Evolutionary conservation across 2,888 invertebrate species (phyloP).

Genomic region (Microctonus brassicae): DNA sequence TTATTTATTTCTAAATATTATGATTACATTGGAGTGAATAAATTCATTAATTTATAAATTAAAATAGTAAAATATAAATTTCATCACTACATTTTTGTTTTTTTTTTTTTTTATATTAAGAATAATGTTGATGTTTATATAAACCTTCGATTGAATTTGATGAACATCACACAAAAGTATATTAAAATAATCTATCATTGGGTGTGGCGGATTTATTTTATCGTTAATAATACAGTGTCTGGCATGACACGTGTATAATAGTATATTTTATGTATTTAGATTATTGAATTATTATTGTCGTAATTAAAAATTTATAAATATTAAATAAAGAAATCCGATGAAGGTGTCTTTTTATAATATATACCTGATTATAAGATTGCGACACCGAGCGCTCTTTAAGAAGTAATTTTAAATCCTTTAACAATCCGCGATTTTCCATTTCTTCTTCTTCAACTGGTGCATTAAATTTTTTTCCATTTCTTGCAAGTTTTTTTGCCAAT

Average conservation of each 20-base stretch:
- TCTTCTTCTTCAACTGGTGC: constrained; percentile 38
- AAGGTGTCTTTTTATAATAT: background rate
- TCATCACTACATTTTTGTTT: too few relatives aligned
- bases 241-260: background rate
- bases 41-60: too few relatives aligned
- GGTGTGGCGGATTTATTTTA: background rate
- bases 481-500: constrained; percentile 71
- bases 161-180: too few relatives aligned
- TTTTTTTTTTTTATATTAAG: too few relatives aligned
- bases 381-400: constrained; percentile 56
- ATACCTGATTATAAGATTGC: constrained; percentile 56
- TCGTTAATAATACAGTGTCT: too few relatives aligned
- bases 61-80: too few relatives aligned
- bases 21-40: too few relatives aligned
- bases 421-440: constrained; percentile 45
- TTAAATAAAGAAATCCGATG: background rate
- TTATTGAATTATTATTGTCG: background rate
- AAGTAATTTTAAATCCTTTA: constrained; percentile 61
- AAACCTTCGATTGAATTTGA: too few relatives aligned
- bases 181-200: too few relatives aligned
- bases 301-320: background rate
- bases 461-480: constrained; percentile 39
- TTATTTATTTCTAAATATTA: too few relatives aligned
- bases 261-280: background rate
- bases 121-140: too few relatives aligned